These are phyloP conservation scores for Clunio marinus DNA, from an alignment of 2,888 invertebrate genomes.

Conservation along the genomic window DNA sequence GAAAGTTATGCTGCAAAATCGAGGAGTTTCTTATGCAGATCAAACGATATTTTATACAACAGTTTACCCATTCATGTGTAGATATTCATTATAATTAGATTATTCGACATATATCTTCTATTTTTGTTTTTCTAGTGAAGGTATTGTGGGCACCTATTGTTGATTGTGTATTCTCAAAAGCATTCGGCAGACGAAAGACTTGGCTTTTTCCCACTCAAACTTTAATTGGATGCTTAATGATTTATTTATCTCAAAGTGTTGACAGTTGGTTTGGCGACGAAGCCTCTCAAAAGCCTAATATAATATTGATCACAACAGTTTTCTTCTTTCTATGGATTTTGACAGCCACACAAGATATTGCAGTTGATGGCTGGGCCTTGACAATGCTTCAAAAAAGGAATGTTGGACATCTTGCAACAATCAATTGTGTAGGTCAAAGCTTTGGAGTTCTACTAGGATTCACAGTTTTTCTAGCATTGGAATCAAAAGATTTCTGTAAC, in stretches of 20 bases:
- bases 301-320: conserved; percentile 73
- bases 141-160: conserved; percentile 98
- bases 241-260: conserved; percentile 72
- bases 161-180: conserved; percentile 78
- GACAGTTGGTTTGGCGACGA: conserved; percentile 67
- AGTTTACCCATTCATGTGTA: too few relatives aligned
- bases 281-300: too few relatives aligned
- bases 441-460: conserved; percentile 96
- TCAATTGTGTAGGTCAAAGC: conserved; percentile 97
- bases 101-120: too few relatives aligned
- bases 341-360: conserved; percentile 97
- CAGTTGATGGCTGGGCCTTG: too few relatives aligned
- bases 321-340: conserved; percentile 92
- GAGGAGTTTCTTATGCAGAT: too few relatives aligned
- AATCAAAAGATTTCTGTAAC: conserved; percentile 96
- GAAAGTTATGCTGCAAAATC: too few relatives aligned
- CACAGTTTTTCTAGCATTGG: conserved; percentile 91
- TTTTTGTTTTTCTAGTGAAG: too few relatives aligned
- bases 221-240: conserved; percentile 83
- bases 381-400: conserved; percentile 97
- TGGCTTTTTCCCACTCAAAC: conserved; percentile 96
- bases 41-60: too few relatives aligned
- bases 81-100: too few relatives aligned
- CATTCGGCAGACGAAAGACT: conserved; percentile 89
- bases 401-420: conserved; percentile 97